Conservation (phyloP, 2,888 invertebrate species). For the Melipona beecheii region DNA sequence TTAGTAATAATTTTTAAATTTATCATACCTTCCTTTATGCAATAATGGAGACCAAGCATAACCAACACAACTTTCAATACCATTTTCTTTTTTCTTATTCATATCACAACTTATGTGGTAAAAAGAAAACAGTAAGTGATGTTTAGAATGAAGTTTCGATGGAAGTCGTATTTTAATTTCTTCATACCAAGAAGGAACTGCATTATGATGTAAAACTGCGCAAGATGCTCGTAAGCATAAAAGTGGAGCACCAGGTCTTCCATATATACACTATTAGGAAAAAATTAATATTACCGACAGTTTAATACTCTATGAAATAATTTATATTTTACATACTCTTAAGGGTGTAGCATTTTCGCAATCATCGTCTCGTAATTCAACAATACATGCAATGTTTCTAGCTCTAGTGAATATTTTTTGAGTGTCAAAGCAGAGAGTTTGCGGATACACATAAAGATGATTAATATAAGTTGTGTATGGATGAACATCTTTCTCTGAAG, state of each 20-base stretch:
- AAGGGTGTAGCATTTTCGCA: slow-evolving; percentile 89
- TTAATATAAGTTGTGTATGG: slow-evolving; percentile 94
- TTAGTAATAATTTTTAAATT: not conserved
- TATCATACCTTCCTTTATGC: slow-evolving; percentile 88
- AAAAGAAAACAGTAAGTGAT: slow-evolving; percentile 97
- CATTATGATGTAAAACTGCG: slow-evolving; percentile 95
- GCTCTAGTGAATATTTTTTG: slow-evolving; percentile 97
- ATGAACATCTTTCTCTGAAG: slow-evolving; percentile 88
- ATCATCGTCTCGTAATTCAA: slow-evolving; percentile 95
- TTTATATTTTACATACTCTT: slow-evolving; percentile 86
- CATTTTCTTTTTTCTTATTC: slow-evolving; percentile 90
- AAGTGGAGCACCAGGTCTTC: slow-evolving; percentile 88
- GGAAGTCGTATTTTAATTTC: slow-evolving; percentile 97
- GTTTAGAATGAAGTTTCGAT: slow-evolving; percentile 91
- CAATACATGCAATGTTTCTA: slow-evolving; percentile 95
- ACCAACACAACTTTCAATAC: slow-evolving; percentile 94
- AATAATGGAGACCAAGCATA: slow-evolving; percentile 97
- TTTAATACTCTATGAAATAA: not conserved
- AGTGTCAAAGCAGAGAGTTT: slow-evolving; percentile 93
- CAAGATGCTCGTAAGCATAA: slow-evolving; percentile 90
- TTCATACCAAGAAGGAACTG: slow-evolving; percentile 95
- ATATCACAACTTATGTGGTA: slow-evolving; percentile 97
- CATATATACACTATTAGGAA: slow-evolving; percentile 88
- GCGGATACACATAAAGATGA: slow-evolving; percentile 96
- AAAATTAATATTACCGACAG: slow-evolving; percentile 7